These are phyloP conservation scores for Ageneiosus marmoratus DNA, from an alignment of 2,113 vertebrate species.

Conservation along the genomic window DNA sequence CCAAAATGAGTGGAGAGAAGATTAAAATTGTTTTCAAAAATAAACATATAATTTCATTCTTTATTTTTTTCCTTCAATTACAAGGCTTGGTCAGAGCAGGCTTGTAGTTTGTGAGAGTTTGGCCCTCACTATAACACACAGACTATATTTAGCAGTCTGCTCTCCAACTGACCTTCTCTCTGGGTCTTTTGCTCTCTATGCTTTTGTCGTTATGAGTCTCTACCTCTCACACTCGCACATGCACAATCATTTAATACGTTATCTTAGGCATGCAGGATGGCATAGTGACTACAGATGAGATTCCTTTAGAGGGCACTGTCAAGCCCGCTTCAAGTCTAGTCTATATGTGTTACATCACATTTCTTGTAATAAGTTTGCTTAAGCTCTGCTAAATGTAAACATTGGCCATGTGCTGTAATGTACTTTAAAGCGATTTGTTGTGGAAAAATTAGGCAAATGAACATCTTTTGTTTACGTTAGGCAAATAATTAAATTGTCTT, in stretches of 20 bases:
- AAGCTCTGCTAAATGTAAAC: neutral
- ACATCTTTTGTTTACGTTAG: neutral
- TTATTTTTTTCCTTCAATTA: constrained; percentile 84
- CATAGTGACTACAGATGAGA: constrained; percentile 12
- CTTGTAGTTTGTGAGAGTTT: constrained; percentile 79
- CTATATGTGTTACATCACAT: neutral
- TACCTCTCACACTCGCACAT: constrained; percentile 29
- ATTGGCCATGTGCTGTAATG: neutral
- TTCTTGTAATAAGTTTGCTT: neutral
- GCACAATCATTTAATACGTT: constrained; percentile 36
- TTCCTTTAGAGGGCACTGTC: constrained; percentile 37
- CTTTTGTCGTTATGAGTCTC: constrained; percentile 33
- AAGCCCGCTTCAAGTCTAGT: constrained; percentile 5
- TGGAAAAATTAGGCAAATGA: neutral
- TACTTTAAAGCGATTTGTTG: neutral
- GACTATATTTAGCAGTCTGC: constrained; percentile 81
- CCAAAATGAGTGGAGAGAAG: constrained; percentile 78
- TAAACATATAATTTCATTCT: constrained; percentile 85
- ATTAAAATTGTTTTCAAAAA: constrained; percentile 86
- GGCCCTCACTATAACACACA: constrained; percentile 79
- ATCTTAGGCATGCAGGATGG: constrained; percentile 18
- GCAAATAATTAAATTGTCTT: neutral
- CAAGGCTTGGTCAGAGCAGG: constrained; percentile 78
- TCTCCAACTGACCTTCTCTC: constrained; percentile 75
- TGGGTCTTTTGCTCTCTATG: constrained; percentile 65